These are phyloP conservation scores for Epirrita christyi DNA, from an alignment of 2,888 invertebrate species.

Conservation along the genomic window DNA sequence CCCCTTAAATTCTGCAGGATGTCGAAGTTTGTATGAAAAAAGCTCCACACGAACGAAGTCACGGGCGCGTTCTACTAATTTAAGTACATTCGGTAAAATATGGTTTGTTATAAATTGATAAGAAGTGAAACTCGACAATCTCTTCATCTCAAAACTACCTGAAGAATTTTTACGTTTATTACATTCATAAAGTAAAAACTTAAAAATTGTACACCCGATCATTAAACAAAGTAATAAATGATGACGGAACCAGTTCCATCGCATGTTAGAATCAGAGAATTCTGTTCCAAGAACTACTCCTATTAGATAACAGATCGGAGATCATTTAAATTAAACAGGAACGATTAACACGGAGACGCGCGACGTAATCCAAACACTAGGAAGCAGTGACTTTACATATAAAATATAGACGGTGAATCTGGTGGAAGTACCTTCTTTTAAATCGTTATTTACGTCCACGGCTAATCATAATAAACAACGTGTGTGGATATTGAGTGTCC, in stretches of 20 bases:
- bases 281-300: conserved; percentile 70
- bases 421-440: conserved; percentile 45
- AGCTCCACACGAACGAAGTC: no score
- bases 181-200: conserved; percentile 43
- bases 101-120: conserved; percentile 6
- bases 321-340: conserved; percentile 68
- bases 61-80: no score
- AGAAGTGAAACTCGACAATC: conserved; percentile 22
- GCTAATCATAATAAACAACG: conserved; percentile 64
- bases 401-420: conserved; percentile 5
- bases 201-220: conserved; percentile 61
- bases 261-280: conserved; percentile 61
- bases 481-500: conserved; percentile 62
- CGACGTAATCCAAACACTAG: conserved; percentile 42
- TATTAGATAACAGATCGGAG: conserved; percentile 77
- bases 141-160: conserved; percentile 36
- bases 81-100: conserved; percentile 3
- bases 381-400: conserved; percentile 14
- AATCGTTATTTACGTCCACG: conserved; percentile 60
- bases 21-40: no score
- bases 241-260: conserved; percentile 58
- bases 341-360: conserved; percentile 57
- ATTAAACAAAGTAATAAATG: conserved; percentile 68
- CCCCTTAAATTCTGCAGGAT: no score
- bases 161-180: conserved; percentile 38